Evolutionary conservation across 2,888 invertebrate genomes (phyloP), one percentile per base, ranked within the genome.

Genomic region (Cactoblastis cactorum): DNA sequence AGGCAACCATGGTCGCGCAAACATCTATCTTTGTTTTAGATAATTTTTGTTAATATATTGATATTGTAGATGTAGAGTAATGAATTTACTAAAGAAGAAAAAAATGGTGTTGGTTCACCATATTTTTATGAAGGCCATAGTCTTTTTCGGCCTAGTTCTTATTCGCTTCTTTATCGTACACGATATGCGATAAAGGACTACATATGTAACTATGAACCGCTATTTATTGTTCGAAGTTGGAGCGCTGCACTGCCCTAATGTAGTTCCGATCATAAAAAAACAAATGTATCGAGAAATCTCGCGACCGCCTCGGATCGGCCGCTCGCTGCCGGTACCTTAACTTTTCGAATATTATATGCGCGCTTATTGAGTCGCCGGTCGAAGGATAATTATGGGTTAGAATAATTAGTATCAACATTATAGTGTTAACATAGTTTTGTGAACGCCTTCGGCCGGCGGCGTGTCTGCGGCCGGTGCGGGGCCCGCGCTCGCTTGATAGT

Each of bases 361-460:
- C 66, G 70, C 67, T 57, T 62, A 59, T 62, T 55, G 59, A 56
- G 55, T 53, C 57, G 53, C 57, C 65, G 69, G 65, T 62, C 69
- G 67, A 59, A 54, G 65, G 64, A 53, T 74, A 69, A 77, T 75
- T 77, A 76, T 69, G 69, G 63, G 65, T 65, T 77, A 77, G 75
- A 62, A 55, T 77, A 74, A 73, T 66, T 74, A 75, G 71, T 66
- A 53, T 6, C 22, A 4, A 22, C 67, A 67, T 66, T 9, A 65
- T 63, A 57, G 63, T 63, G 56, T 59, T 57, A 56, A 59, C 57
- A 60, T 63, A 67, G 63, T 65, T 63, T 69, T 62, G 60, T 64
- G 64, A 61, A 61, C 60, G 62, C 62, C 64, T 61, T 66, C 69
- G 71, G 63, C 51, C 54, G 62, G 56, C 57, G 58, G 56, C 54